Evolutionary conservation across 1,140 invertebrate genomes (phyloP).

Genomic region (Pantala flavescens): DNA sequence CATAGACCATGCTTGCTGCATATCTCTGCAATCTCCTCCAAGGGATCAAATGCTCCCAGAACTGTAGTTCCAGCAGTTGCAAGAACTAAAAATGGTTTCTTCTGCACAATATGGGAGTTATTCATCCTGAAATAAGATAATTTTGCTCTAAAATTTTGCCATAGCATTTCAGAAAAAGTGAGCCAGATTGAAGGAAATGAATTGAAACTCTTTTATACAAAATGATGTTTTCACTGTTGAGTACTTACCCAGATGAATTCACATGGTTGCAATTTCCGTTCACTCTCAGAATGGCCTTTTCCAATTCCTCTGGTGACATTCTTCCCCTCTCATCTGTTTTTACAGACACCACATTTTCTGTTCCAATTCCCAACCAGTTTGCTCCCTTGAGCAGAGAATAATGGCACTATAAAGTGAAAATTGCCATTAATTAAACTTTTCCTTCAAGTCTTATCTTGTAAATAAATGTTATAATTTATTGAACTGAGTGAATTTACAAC

Average conservation of each 20-base stretch:
- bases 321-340: constrained; percentile 53
- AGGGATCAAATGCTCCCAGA: constrained; percentile 73
- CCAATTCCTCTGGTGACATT: constrained; percentile 50
- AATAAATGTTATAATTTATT: neutral
- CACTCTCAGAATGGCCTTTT: constrained; percentile 27
- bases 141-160: too few relatives aligned
- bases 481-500: too few relatives aligned
- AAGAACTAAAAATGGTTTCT: constrained; percentile 55
- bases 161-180: too few relatives aligned
- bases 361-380: constrained; percentile 72
- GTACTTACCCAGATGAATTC: too few relatives aligned
- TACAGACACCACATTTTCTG: constrained; percentile 57
- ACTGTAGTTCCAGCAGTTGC: constrained; percentile 67
- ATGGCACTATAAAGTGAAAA: constrained; percentile 49
- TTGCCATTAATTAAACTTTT: neutral
- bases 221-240: too few relatives aligned
- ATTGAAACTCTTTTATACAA: too few relatives aligned
- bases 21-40: constrained; percentile 58
- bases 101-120: constrained; percentile 35
- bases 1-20: constrained; percentile 55
- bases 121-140: constrained; percentile 30
- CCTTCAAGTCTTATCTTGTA: neutral
- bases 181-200: too few relatives aligned
- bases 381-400: constrained; percentile 76
- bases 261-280: too few relatives aligned